Base-by-base conservation (phyloP, 2,113 vertebrate genomes). In the Callionymus lyra region DNA sequence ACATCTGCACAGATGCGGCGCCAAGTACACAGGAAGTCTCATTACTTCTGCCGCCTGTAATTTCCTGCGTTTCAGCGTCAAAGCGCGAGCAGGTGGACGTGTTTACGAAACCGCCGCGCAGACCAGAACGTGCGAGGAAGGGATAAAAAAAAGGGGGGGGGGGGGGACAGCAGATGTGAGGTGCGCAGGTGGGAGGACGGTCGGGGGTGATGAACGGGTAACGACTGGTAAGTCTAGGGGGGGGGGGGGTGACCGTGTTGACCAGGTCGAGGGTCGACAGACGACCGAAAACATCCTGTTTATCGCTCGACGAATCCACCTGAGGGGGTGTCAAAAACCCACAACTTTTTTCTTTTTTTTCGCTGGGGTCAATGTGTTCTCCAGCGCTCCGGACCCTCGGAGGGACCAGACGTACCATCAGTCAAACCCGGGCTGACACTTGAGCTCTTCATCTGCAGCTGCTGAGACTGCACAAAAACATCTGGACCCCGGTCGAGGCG, bases 201-300 rank as follows among this genome's bases (percentile, higher is more conserved):
- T 34, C 33, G 32, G 21, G 68, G 68, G 58, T 75, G 68, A 36
- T 45, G n/a, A n/a, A n/a, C 36, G 50, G 53, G 47, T 51, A 50
- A 43, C 56, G 54, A 70, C 59, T 67, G 65, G 37, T 49, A 61
- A 53, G 21, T 8, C 4, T 4, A 21, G 18, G 16, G 12, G 27
- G 34, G 43, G 40, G 39, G 21, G 46, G 40, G 12, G n/a, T 10
- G 15, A 50, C 46, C 46, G 21, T 4, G 21, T n/a, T n/a, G n/a
- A n/a, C 4, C 21, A 8, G 21, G 21, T 4, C 4, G 21, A 8
- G 21, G 21, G 21, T 27, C 21, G 21, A 27, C n/a, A n/a, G n/a
- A n/a, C n/a, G n/a, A n/a, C n/a, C n/a, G n/a, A n/a, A n/a, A 8
- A 27, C 72, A 81, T 85, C 82, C 81, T 84, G 84, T 87, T 85